Evolutionary conservation across 1,140 invertebrate genomes (phyloP), one percentile per base, ranked within the genome.

Genomic region (Parapsyche elsis): DNA sequence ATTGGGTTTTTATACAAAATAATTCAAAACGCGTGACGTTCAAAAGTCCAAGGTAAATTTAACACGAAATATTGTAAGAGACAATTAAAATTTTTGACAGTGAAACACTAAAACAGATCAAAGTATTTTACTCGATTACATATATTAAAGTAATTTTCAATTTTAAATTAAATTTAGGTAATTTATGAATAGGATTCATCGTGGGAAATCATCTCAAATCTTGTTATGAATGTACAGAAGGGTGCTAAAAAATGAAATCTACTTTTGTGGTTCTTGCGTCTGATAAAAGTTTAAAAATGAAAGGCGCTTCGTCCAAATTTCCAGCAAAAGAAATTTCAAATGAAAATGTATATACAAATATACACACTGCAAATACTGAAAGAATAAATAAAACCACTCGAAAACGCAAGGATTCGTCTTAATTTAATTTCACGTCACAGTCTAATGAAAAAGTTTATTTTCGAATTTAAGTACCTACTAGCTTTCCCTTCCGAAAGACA

Each of bases 361-460:
- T 19, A 61, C 16, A 61, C 16, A 21, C 57, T 61, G 16, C 7
- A 61, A 57, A 61, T 19, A 19, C 5, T 53, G 49, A n/a, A 16
- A 16, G 16, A 61, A 21, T 57, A 57, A 46, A 46, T 46, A 7
- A 38, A 38, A 38, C 2, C 30, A 38, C 30, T 53, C 12, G 9
- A 61, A 61, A 19, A 21, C 57, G 14, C 16, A 9, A 5, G 19
- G 16, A 61, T 9, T 61, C n/a, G 7, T 7, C 21, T 9, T 16
- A 61, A 61, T 61, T 61, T 61, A 61, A 19, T 61, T 61, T 61
- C 57, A 19, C 16, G 16, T 19, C 16, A 5, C 16, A 5, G 2
- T 9, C 21, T 19, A 61, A 61, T 61, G 57, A 61, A 61, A 61
- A 61, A 61, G 57, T 61, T 61, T 61, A 21, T 61, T 61, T 61